A percentile compares a stretch with the other conserved stretches of the same genome.
These are phyloP conservation scores for Apodemus speciosus DNA, from an alignment of 2,113 vertebrate species.

Conservation along the genomic window DNA sequence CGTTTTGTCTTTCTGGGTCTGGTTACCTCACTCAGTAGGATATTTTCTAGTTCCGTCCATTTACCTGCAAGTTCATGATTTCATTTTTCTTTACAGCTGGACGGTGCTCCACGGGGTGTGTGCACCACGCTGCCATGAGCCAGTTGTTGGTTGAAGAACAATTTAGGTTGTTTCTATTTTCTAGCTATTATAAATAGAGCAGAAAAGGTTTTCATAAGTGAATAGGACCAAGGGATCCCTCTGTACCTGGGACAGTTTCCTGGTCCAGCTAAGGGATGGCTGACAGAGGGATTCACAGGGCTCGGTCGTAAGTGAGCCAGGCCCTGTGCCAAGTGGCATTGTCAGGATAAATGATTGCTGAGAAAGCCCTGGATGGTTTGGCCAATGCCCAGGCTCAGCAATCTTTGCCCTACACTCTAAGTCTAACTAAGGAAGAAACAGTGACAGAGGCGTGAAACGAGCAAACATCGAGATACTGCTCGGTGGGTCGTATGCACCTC, in stretches of 20 bases:
- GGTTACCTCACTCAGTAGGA: not conserved
- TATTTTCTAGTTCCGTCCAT: not conserved
- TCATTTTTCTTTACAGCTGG: not conserved
- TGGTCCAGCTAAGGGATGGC: not conserved
- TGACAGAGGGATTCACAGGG: not conserved
- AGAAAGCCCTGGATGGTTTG: not conserved
- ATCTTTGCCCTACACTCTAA: not conserved
- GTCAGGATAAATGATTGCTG: not conserved
- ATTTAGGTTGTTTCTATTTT: not conserved
- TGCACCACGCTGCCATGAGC: not conserved
- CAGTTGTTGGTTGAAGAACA: not conserved
- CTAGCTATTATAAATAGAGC: not conserved
- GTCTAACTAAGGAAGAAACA: not conserved
- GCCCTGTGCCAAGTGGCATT: not conserved
- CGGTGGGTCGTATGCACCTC: not conserved
- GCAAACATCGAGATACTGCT: conserved; percentile 2
- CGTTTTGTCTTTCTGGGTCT: not conserved
- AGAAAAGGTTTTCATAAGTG: no score
- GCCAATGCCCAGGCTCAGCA: not conserved
- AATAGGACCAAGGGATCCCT: not conserved
- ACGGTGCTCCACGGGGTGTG: not conserved
- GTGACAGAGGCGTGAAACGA: not conserved
- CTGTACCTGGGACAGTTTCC: not conserved
- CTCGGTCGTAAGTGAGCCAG: not conserved
- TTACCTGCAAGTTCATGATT: not conserved